Evolutionary conservation across 2,888 invertebrate species (phyloP).

Genomic region (Xylocampa areola): DNA sequence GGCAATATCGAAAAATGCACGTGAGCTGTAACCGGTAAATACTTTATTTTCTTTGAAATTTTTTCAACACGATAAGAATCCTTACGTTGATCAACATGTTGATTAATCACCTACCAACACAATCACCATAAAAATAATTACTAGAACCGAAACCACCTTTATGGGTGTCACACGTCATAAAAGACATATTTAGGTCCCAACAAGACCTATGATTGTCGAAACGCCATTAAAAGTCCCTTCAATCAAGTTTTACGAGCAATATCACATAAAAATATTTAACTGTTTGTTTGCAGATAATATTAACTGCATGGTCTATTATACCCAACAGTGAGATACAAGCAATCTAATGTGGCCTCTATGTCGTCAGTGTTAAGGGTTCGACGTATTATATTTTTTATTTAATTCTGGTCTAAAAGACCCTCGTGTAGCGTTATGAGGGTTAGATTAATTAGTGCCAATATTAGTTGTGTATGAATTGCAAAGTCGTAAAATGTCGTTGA

Average conservation of each 20-base stretch:
- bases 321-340: constrained; percentile 50
- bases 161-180: constrained; percentile 55
- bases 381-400: constrained; percentile 35
- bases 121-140: constrained; percentile 43
- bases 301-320: constrained; percentile 72
- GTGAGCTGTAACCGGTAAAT: no score
- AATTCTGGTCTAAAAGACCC: constrained; percentile 47
- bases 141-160: constrained; percentile 47
- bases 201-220: constrained; percentile 72
- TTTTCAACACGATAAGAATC: no score
- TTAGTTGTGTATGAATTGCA: constrained; percentile 68
- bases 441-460: constrained; percentile 76
- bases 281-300: constrained; percentile 87
- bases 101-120: constrained; percentile 11
- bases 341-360: constrained; percentile 58
- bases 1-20: no score
- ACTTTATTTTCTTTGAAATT: no score
- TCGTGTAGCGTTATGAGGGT: constrained; percentile 60
- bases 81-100: constrained; percentile 7
- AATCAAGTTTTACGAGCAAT: constrained; percentile 87
- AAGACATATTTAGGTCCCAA: constrained; percentile 66
- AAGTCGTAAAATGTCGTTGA: constrained; percentile 58
- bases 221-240: constrained; percentile 79
- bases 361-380: constrained; percentile 48
- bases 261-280: constrained; percentile 88